Conservation (phyloP, 2,888 invertebrate genomes). For the Coremacera marginata region DNA sequence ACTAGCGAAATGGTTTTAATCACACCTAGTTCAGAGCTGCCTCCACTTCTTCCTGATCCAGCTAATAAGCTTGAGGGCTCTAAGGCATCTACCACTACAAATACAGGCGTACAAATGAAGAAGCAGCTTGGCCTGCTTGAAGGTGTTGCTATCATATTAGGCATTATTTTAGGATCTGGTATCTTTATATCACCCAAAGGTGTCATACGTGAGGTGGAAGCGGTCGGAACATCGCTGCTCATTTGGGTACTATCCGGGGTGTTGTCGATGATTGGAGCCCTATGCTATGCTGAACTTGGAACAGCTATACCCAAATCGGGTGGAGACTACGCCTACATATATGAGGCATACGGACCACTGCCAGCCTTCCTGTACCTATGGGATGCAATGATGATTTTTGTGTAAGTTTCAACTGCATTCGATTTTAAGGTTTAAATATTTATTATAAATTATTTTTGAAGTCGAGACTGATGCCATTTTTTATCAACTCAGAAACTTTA, state of each 20-base stretch:
- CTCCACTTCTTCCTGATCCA: slow-evolving; percentile 39
- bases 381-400: slow-evolving; percentile 97
- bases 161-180: slow-evolving; percentile 94
- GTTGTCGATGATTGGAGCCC: slow-evolving; percentile 91
- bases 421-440: no score
- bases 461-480: no score
- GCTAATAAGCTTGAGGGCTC: slow-evolving; percentile 54
- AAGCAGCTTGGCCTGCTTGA: slow-evolving; percentile 90
- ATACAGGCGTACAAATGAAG: slow-evolving; percentile 80
- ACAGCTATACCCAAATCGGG: slow-evolving; percentile 88
- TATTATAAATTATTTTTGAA: no score
- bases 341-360: slow-evolving; percentile 90
- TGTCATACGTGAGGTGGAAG: slow-evolving; percentile 89
- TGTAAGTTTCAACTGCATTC: slow-evolving; percentile 79
- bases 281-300: slow-evolving; percentile 97
- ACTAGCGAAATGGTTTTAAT: slow-evolving; percentile 68
- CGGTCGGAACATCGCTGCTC: slow-evolving; percentile 87
- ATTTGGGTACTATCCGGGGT: slow-evolving; percentile 92
- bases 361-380: slow-evolving; percentile 96
- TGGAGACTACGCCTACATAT: slow-evolving; percentile 97
- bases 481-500: no score
- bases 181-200: slow-evolving; percentile 97
- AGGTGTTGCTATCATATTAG: slow-evolving; percentile 93
- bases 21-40: slow-evolving; percentile 61
- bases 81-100: slow-evolving; percentile 53